Evolutionary conservation across 2,113 vertebrate genomes (phyloP), one percentile per base, ranked within the genome.

Genomic region (Elachura formosa): DNA sequence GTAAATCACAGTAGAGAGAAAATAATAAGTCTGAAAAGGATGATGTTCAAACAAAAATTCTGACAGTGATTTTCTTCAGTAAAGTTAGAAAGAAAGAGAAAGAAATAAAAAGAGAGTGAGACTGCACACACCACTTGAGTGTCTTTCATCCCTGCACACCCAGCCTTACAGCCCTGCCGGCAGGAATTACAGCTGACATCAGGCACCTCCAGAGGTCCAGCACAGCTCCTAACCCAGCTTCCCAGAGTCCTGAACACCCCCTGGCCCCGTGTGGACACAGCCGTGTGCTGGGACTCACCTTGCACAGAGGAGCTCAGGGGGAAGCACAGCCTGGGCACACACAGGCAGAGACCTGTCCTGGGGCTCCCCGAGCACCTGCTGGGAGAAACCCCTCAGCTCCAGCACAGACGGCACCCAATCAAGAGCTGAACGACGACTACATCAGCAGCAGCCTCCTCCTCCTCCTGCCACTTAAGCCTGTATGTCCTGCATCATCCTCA

Each of bases 401-500:
- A 43, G 87, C 51, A 22, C 43, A 10, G 0, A 0, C 38, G 63
- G 52, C 48, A 1, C 68, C 14, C 29, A 54, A 12, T 0, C 20
- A 2, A 10, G 3, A 49, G 29, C 62, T 21, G 1, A n/a, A 19
- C 1, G 38, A 5, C 22, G 2, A 1, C 29, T 6, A 0, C 74
- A 63, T 0, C 55, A n/a, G 41, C 72, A 63, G 22, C 48, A n/a
- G n/a, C n/a, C n/a, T n/a, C n/a, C 18, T 16, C 38, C 31, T 72
- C 45, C 34, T 66, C 41, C 28, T 21, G 28, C 40, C 54, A 34
- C 81, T 34, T 2, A 41, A 11, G 11, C 59, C 62, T 41, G 0
- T 34, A 1, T 1, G 11, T 9, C 43, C 55, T 1, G 0, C 3
- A 6, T 12, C 84, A 31, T 2, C 26, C 31, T 64, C 59, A 8